Percentiles rank a stretch among this genome's conserved stretches.
Conservation (phyloP, 2,113 vertebrate species). For the Sialia sialis region DNA sequence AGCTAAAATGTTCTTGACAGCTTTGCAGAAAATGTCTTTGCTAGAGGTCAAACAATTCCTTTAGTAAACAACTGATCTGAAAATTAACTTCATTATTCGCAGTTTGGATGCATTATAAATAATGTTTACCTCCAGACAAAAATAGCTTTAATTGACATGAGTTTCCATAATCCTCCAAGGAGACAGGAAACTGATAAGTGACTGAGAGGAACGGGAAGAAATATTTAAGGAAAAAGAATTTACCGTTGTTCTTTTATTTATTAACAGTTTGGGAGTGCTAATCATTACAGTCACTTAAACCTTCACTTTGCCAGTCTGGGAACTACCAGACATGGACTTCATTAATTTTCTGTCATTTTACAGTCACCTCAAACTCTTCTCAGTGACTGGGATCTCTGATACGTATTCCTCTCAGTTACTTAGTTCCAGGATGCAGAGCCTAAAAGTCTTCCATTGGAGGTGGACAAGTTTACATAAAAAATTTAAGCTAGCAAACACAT, state of each 20-base stretch:
- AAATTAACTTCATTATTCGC: neutral
- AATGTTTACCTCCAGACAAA: neutral
- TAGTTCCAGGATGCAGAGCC: neutral
- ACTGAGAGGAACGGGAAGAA: neutral
- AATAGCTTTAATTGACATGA: neutral
- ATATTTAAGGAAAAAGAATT: neutral
- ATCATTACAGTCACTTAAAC: neutral
- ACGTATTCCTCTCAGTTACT: neutral
- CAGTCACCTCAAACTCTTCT: neutral
- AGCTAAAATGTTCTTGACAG: neutral
- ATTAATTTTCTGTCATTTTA: neutral
- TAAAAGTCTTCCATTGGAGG: neutral
- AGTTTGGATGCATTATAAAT: neutral
- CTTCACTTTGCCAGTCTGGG: neutral
- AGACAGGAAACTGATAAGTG: neutral
- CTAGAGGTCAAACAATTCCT: neutral
- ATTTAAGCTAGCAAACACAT: neutral
- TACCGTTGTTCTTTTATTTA: neutral
- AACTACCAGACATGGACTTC: neutral
- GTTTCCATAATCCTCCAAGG: neutral
- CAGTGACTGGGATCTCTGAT: neutral
- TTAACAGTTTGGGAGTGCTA: neutral
- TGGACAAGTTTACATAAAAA: fast-evolving
- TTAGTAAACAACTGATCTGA: neutral
- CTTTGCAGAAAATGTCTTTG: neutral